Evolutionary conservation across 1,140 invertebrate genomes (phyloP).

Genomic region (Drosophila suzukii): DNA sequence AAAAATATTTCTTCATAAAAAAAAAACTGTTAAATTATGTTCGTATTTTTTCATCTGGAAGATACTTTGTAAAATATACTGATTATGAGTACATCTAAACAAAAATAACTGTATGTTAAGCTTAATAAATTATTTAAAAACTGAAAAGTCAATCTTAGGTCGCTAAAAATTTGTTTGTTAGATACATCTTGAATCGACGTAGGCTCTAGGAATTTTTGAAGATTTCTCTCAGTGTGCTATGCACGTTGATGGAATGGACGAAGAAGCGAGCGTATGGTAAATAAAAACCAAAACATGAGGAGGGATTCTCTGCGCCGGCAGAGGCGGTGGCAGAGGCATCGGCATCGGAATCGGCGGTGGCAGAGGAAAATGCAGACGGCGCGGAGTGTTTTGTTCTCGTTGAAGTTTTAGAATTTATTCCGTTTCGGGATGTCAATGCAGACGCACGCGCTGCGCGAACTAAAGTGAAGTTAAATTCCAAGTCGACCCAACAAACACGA

Average conservation of each 20-base stretch:
- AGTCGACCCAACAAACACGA: constrained; percentile 8
- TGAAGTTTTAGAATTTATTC: constrained; percentile 84
- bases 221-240: constrained; percentile 11
- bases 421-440: constrained; percentile 83
- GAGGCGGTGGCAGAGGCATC: constrained; percentile 15
- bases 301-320: constrained; percentile 71
- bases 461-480: constrained; percentile 32
- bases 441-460: constrained; percentile 70
- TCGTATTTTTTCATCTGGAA: too few species aligned
- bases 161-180: too few species aligned
- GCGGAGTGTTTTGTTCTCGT: constrained; percentile 77
- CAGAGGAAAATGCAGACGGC: constrained; percentile 23
- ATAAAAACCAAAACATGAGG: constrained; percentile 63
- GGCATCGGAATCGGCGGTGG: constrained; percentile 2
- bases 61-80: too few species aligned
- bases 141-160: too few species aligned
- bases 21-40: too few species aligned
- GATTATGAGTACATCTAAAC: too few species aligned
- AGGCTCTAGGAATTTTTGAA: too few species aligned
- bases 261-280: constrained; percentile 56
- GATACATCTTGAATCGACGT: too few species aligned
- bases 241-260: constrained; percentile 54
- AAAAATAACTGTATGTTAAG: too few species aligned
- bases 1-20: too few species aligned
- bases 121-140: too few species aligned